Evolutionary conservation across 1,140 invertebrate genomes (phyloP), one percentile per base, ranked within the genome.

Genomic region (Drepana arcuata): DNA sequence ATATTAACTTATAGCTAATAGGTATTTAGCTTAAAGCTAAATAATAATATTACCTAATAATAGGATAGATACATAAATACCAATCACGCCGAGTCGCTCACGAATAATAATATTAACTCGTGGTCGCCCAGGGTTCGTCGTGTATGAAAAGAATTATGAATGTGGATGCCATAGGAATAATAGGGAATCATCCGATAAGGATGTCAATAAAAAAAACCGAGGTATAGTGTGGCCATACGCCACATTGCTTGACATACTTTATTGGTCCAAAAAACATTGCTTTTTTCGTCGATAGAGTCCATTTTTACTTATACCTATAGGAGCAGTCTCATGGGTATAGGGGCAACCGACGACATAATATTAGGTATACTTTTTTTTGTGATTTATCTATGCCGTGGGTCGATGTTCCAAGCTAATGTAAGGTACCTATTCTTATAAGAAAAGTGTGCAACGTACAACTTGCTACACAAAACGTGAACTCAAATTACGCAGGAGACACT

Each of bases 391-490:
- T 70, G 64, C 42, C 70, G 70, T 60, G 53, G 59, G 54, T 65
- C 65, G 41, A 52, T 49, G 49, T 52, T 63, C 59, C 51, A 30
- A 69, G 62, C 53, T 52, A 57, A 61, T 66, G 48, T 59, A 66
- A n/a, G n/a, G n/a, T n/a, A n/a, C n/a, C n/a, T n/a, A n/a, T n/a
- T n/a, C n/a, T n/a, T n/a, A n/a, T 74, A 70, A 70, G 48, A 78
- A 80, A 75, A 57, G 66, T 82, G 74, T 80, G 78, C 78, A 78
- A 68, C 48, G 58, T 73, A 69, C 57, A 66, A 79, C 66, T 69
- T 41, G 49, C 59, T 33, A 61, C 61, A 65, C 64, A 70, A 70
- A 79, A 62, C 64, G 63, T 65, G 71, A 57, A 68, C 53, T 53
- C 58, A 67, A 75, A 78, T 66, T 69, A 75, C 45, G 60, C 60